These are phyloP conservation scores for Lepilemur septentrionalis DNA, from an alignment of 2,797 vertebrate species.

Conservation along the genomic window DNA sequence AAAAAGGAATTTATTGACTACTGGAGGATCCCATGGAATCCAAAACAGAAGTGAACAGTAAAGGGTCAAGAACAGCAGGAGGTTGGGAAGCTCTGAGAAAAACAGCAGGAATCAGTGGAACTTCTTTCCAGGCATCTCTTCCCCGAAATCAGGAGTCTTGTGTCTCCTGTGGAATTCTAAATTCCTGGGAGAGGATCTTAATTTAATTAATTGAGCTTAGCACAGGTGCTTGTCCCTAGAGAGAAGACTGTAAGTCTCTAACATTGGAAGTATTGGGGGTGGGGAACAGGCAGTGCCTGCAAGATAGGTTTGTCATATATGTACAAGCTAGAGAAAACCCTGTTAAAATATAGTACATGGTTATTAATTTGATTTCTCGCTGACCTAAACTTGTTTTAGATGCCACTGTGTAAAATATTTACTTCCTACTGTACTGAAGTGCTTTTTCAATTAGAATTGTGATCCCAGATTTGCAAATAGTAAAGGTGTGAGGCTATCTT, in stretches of 20 bases:
- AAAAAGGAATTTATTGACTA: slow-evolving; percentile 54
- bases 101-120: background rate
- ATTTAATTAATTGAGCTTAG: background rate
- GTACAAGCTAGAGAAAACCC: background rate
- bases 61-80: background rate
- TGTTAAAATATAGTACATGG: background rate
- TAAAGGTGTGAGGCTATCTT: background rate
- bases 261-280: background rate
- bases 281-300: background rate
- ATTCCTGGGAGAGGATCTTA: background rate
- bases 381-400: background rate
- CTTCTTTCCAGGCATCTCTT: background rate
- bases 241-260: background rate
- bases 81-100: background rate
- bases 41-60: slow-evolving; percentile 17
- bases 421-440: background rate
- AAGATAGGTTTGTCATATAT: background rate
- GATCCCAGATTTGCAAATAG: background rate
- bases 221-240: background rate
- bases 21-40: slow-evolving; percentile 11
- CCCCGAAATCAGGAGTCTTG: background rate
- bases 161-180: background rate
- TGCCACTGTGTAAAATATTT: background rate
- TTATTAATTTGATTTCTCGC: slow-evolving; percentile 12
- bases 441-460: background rate